phyloP scores from a whole-genome alignment of 1,140 invertebrate genomes.

The Drosophila subpulchrella region DNA sequence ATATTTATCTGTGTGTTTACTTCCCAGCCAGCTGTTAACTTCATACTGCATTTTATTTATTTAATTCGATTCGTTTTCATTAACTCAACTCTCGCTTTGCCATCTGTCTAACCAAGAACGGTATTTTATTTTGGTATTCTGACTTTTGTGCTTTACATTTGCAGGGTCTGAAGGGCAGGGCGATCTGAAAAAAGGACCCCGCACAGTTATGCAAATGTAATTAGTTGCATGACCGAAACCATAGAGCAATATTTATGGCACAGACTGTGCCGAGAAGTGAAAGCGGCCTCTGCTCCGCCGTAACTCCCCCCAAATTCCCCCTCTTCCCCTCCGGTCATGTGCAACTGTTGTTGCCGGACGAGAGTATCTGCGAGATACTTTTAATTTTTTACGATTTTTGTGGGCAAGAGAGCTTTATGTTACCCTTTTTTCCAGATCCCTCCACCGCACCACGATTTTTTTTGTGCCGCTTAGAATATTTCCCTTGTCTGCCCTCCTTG shows the following conservation, averaged over 20 bases:
- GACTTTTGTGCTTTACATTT: conserved; percentile 22
- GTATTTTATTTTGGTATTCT: conserved; percentile 41
- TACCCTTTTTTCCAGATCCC: conserved; percentile 30
- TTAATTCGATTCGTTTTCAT: conserved; percentile 58
- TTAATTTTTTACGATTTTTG: conserved; percentile 80
- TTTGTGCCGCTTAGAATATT: conserved; percentile 69
- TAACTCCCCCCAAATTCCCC: neutral
- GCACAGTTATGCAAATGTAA: conserved; percentile 77
- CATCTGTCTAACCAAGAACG: conserved; percentile 31
- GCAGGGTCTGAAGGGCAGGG: neutral
- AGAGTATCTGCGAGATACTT: conserved; percentile 74
- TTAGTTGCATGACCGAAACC: conserved; percentile 79
- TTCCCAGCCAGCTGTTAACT: conserved; percentile 25
- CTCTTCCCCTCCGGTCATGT: conserved; percentile 26
- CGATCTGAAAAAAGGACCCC: conserved; percentile 8
- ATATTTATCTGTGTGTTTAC: conserved; percentile 12
- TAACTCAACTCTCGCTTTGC: conserved; percentile 43
- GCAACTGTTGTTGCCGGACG: conserved; percentile 57
- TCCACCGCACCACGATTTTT: neutral
- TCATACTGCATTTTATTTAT: conserved; percentile 44
- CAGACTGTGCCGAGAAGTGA: conserved; percentile 68
- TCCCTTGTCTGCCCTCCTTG: conserved; percentile 46
- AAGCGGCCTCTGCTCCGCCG: conserved; percentile 36
- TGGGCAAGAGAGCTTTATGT: conserved; percentile 59
- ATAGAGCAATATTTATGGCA: conserved; percentile 81